Conservation (phyloP, 2,888 invertebrate species). For the Latrodectus hesperus region DNA sequence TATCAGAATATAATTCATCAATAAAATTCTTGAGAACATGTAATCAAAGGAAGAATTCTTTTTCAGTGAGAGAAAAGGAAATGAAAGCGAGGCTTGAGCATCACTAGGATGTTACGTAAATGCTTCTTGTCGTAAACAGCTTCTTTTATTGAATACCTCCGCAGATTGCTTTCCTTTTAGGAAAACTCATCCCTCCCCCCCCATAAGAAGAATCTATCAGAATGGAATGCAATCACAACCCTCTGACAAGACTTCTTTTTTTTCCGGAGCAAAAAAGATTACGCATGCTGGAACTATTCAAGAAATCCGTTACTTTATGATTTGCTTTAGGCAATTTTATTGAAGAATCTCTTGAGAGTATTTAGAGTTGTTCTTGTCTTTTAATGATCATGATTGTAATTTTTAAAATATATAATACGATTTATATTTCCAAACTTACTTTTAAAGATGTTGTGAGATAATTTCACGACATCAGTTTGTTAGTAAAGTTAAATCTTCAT, state of each 20-base stretch:
- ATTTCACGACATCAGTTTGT: too few relatives aligned
- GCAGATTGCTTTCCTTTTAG: background rate
- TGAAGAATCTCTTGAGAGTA: background rate
- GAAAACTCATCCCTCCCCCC: background rate
- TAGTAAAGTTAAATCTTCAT: too few relatives aligned
- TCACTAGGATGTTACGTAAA: background rate
- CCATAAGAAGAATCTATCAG: background rate
- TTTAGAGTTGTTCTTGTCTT: too few relatives aligned
- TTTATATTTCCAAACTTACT: too few relatives aligned
- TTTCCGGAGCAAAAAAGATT: background rate
- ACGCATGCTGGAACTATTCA: background rate
- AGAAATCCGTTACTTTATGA: background rate
- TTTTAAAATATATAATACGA: too few relatives aligned
- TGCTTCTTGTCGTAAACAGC: background rate
- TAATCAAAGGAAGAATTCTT: too few relatives aligned
- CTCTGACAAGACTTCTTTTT: constrained; percentile 1
- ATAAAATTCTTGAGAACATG: too few relatives aligned
- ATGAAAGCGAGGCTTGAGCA: background rate
- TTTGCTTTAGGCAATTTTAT: background rate
- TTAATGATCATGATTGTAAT: too few relatives aligned
- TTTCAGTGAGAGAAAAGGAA: too few relatives aligned
- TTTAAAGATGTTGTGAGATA: too few relatives aligned
- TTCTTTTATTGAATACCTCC: constrained; percentile 2
- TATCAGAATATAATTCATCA: too few relatives aligned
- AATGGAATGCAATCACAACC: constrained; percentile 3